Evolutionary conservation across 2,113 vertebrate genomes (phyloP).

Genomic region (Bujurquina vittata): DNA sequence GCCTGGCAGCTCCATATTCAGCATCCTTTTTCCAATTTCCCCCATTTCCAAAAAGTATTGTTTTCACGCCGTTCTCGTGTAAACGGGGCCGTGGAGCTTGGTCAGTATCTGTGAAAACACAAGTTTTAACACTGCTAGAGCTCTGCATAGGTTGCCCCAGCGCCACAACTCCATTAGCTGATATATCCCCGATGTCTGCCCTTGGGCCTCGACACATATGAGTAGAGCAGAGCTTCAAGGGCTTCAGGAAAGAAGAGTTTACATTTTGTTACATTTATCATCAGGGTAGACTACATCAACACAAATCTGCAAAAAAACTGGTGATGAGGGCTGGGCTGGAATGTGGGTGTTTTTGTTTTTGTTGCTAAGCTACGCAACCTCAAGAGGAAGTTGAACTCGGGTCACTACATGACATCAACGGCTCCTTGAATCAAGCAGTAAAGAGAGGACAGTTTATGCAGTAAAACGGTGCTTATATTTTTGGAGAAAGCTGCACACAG

Average conservation of each 20-base stretch:
- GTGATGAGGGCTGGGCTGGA: background rate
- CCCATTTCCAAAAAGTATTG: too few species aligned
- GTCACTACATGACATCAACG: constrained; percentile 20
- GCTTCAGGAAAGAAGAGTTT: background rate
- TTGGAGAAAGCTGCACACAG: background rate
- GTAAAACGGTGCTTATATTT: background rate
- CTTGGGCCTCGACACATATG: background rate
- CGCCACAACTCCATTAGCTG: background rate
- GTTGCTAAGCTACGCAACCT: constrained; percentile 19
- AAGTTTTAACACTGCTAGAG: background rate
- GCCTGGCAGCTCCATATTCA: background rate
- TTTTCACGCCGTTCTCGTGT: too few species aligned
- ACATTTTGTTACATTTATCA: background rate
- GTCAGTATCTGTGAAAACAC: too few species aligned
- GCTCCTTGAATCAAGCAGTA: constrained; percentile 7
- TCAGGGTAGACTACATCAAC: background rate
- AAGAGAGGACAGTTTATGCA: background rate
- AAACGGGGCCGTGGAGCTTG: too few species aligned
- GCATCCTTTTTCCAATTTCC: background rate
- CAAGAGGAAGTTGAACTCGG: constrained; percentile 40
- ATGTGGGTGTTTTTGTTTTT: constrained; percentile 6
- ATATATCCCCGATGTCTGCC: background rate
- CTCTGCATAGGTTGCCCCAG: background rate
- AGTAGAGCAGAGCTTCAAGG: background rate
- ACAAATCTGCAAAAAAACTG: background rate